A percentile compares a stretch with the other conserved stretches of the same genome.
phyloP scores from a whole-genome alignment of 2,888 invertebrate species.

The Tanaodytes sp. region DNA sequence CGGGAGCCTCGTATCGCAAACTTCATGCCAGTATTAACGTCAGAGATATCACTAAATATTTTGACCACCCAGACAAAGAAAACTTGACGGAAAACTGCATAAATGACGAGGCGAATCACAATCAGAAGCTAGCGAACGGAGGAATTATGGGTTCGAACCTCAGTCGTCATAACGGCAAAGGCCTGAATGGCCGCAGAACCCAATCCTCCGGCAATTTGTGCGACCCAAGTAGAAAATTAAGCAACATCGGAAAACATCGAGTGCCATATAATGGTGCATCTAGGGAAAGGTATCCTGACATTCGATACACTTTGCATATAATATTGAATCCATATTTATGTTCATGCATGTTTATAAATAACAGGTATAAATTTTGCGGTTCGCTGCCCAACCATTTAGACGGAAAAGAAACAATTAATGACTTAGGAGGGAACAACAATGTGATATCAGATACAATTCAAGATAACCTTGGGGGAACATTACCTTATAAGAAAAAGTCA shows the following conservation, averaged over 20 bases:
- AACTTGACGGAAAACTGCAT: constrained; percentile 64
- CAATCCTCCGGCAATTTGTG: constrained; percentile 84
- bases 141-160: constrained; percentile 84
- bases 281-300: constrained; percentile 51
- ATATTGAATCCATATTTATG: too few species aligned
- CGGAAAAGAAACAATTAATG: constrained; percentile 74
- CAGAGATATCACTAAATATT: constrained; percentile 65
- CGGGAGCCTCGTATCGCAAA: too few species aligned
- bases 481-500: constrained; percentile 69
- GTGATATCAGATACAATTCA: constrained; percentile 67
- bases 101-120: constrained; percentile 47
- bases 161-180: constrained; percentile 83
- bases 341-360: neutral
- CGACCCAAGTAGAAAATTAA: constrained; percentile 74
- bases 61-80: constrained; percentile 67
- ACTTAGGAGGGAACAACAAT: constrained; percentile 76
- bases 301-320: too few species aligned
- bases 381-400: constrained; percentile 83
- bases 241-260: constrained; percentile 68
- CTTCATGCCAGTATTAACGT: constrained; percentile 59
- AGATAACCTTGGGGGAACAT: constrained; percentile 69
- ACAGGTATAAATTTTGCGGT: constrained; percentile 74
- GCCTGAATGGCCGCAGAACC: constrained; percentile 81
- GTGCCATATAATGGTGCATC: constrained; percentile 69
- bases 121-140: constrained; percentile 54